phyloP scores from a whole-genome alignment of 2,888 invertebrate species.

The Eurois occulta region DNA sequence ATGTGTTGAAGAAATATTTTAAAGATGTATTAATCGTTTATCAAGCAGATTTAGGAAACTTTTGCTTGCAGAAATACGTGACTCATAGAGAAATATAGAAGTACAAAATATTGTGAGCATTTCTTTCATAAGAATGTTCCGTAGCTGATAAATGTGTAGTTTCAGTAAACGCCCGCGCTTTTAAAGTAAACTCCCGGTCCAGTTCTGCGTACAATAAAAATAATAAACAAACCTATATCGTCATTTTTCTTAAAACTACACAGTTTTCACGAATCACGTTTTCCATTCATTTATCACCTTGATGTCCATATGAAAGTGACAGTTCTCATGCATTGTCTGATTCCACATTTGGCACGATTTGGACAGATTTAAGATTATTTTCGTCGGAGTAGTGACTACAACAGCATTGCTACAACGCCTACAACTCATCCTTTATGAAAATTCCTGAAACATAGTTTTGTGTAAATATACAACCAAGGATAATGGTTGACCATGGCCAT shows the following conservation, averaged over 20 bases:
- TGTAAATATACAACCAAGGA: conserved; percentile 31
- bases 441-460: conserved; percentile 27
- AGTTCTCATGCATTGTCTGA: conserved; percentile 35
- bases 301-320: conserved; percentile 38
- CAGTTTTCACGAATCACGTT: conserved; percentile 37
- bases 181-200: conserved; percentile 61
- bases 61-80: conserved; percentile 30
- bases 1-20: conserved; percentile 1
- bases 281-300: conserved; percentile 30
- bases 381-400: background rate
- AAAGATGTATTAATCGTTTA: conserved; percentile 22
- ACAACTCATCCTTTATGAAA: conserved; percentile 11
- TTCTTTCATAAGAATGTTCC: conserved; percentile 60
- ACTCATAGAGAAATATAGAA: conserved; percentile 49
- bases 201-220: conserved; percentile 62
- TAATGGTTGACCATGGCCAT: conserved; percentile 12
- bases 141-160: conserved; percentile 57
- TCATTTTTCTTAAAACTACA: conserved; percentile 52
- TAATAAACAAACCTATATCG: conserved; percentile 55
- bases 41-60: conserved; percentile 14
- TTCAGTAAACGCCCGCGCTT: conserved; percentile 59
- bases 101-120: conserved; percentile 54
- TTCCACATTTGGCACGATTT: background rate
- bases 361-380: background rate
- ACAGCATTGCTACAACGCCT: background rate